phyloP scores from a whole-genome alignment of 2,113 vertebrate species.

The Gymnorhina tibicen region DNA sequence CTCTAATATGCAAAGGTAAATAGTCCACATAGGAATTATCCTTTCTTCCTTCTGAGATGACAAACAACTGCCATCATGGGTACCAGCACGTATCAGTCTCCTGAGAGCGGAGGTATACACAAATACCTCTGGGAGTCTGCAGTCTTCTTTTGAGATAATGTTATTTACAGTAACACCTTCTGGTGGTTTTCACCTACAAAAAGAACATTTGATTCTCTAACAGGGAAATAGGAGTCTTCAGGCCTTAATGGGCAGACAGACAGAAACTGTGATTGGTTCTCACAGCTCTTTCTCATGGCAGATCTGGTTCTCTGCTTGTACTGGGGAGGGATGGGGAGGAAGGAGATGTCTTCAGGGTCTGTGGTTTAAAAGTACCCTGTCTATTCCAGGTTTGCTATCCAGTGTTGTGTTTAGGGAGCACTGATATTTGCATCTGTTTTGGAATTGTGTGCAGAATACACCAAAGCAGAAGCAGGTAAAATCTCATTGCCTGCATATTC shows the following conservation, averaged over 20 bases:
- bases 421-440: background rate
- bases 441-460: background rate
- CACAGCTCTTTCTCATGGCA: background rate
- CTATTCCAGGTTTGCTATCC: background rate
- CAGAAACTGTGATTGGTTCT: background rate
- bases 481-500: background rate
- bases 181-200: background rate
- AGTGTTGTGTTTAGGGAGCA: background rate
- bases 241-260: background rate
- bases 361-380: background rate
- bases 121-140: background rate
- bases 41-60: background rate
- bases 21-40: background rate
- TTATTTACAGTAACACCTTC: background rate
- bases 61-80: background rate
- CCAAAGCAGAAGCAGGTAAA: background rate
- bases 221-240: background rate
- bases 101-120: background rate
- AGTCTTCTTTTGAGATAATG: background rate
- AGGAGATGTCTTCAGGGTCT: background rate
- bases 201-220: background rate
- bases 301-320: background rate
- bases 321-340: background rate
- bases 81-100: background rate
- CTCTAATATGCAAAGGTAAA: background rate